Percentiles rank a stretch among this genome's conserved stretches.
These are phyloP conservation scores for Lasius platythorax DNA, from an alignment of 2,888 invertebrate species.

Conservation along the genomic window DNA sequence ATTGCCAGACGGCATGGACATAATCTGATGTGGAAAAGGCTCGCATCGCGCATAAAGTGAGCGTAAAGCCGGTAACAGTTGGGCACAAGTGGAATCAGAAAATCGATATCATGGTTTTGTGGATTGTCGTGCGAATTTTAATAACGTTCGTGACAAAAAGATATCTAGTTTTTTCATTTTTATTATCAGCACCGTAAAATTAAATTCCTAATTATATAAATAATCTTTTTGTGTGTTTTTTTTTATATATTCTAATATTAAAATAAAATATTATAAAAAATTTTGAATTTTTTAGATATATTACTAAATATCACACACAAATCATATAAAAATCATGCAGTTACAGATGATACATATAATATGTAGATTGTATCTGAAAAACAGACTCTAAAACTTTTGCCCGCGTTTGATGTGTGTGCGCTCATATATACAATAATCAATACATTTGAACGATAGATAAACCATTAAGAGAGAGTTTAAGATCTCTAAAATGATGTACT, in stretches of 20 bases:
- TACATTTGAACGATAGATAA: not conserved
- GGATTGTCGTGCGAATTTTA: conserved; percentile 39
- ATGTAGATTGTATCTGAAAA: not conserved
- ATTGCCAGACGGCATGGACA: conserved; percentile 27
- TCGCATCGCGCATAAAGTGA: conserved; percentile 37
- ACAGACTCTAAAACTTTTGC: too few relatives aligned
- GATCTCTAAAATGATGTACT: conserved; percentile 9
- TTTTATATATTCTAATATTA: too few relatives aligned
- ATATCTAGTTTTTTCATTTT: not conserved
- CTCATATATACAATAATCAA: not conserved
- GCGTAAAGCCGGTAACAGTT: conserved; percentile 52
- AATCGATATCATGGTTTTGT: conserved; percentile 43
- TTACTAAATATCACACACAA: not conserved
- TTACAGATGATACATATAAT: not conserved
- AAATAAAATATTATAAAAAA: not conserved
- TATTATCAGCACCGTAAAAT: not conserved
- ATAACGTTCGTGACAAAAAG: conserved; percentile 37
- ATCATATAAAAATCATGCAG: not conserved
- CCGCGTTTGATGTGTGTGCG: too few relatives aligned
- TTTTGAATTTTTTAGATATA: not conserved
- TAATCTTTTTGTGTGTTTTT: not conserved
- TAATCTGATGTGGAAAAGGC: conserved; percentile 44
- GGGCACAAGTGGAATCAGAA: conserved; percentile 43
- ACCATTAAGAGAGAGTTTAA: not conserved
- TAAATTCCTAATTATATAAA: not conserved